Conservation (phyloP, 2,113 vertebrate species). For the Verasper variegatus region DNA sequence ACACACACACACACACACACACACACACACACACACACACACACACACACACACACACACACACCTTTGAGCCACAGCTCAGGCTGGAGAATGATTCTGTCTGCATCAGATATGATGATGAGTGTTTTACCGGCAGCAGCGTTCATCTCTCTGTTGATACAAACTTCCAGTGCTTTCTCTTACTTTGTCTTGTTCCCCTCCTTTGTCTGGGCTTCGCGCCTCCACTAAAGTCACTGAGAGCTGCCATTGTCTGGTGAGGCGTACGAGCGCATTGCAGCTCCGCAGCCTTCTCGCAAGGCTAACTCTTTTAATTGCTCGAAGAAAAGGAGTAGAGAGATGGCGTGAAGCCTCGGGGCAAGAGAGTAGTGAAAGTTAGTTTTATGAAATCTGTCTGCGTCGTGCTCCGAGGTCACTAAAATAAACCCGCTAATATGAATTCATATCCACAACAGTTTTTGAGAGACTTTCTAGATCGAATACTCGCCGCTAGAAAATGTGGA, state of each 20-base stretch:
- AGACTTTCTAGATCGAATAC: not conserved
- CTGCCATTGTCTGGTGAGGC: constrained; percentile 63
- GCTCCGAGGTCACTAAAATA: not conserved
- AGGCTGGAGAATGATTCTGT: constrained; percentile 53
- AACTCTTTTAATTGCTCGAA: constrained; percentile 62
- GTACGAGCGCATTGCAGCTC: constrained; percentile 28
- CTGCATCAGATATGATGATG: constrained; percentile 78
- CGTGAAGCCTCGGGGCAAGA: constrained; percentile 7
- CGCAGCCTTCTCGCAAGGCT: constrained; percentile 54
- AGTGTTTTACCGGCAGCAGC: constrained; percentile 43
- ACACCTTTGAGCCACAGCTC: constrained; percentile 34
- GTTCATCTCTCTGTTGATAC: constrained; percentile 53
- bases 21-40: not conserved
- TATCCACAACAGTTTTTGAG: not conserved
- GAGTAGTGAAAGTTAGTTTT: constrained; percentile 3
- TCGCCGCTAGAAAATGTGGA: not conserved
- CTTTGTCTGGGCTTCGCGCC: constrained; percentile 56
- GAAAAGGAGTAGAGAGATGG: constrained; percentile 17
- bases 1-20: not conserved
- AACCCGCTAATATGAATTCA: constrained; percentile 2
- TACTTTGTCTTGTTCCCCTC: constrained; percentile 57
- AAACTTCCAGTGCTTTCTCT: constrained; percentile 60
- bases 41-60: constrained; percentile 18
- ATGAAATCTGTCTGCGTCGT: not conserved
- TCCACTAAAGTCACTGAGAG: constrained; percentile 44